These are phyloP conservation scores for Euglossa dilemma DNA, from an alignment of 1,140 invertebrate species.

Conservation along the genomic window DNA sequence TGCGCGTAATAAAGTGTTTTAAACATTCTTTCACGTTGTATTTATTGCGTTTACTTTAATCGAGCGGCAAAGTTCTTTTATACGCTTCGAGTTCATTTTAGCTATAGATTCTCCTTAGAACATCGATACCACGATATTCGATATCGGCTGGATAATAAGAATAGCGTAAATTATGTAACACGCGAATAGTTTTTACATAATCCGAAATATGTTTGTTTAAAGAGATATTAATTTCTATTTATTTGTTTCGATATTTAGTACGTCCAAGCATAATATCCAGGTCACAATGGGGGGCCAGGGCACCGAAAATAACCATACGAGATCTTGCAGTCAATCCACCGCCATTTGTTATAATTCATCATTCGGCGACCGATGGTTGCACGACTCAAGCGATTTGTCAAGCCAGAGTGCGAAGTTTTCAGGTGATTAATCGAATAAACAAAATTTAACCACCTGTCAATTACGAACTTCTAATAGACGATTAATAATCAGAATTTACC, in stretches of 20 bases:
- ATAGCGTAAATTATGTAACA: too few relatives aligned
- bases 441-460: neutral
- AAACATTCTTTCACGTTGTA: too few relatives aligned
- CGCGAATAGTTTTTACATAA: neutral
- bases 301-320: constrained; percentile 20
- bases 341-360: constrained; percentile 79
- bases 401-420: constrained; percentile 68
- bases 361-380: constrained; percentile 74
- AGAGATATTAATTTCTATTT: neutral
- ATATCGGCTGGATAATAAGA: neutral
- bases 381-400: constrained; percentile 70
- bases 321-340: constrained; percentile 64
- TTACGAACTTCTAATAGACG: neutral
- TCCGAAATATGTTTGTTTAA: neutral
- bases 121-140: fast-evolving
- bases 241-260: constrained; percentile 22
- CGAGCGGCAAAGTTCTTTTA: too few relatives aligned
- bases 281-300: constrained; percentile 72
- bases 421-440: constrained; percentile 68
- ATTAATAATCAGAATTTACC: too few relatives aligned
- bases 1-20: too few relatives aligned
- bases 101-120: too few relatives aligned
- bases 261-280: constrained; percentile 68
- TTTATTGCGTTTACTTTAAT: too few relatives aligned
- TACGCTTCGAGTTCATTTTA: too few relatives aligned